phyloP scores from a whole-genome alignment of 2,797 vertebrate genomes.

The Amblyraja radiata region DNA sequence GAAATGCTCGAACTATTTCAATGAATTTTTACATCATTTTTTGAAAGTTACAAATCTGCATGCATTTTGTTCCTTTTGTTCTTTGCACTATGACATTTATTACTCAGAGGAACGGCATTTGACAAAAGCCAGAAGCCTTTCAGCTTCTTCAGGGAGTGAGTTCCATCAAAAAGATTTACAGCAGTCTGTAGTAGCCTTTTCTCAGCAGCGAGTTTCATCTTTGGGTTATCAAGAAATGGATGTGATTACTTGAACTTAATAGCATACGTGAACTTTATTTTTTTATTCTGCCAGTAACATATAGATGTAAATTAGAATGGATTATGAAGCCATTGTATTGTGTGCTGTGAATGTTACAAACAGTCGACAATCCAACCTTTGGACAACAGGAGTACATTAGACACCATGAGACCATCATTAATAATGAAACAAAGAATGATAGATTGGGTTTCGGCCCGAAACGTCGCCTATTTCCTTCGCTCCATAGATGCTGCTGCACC shows the following conservation, averaged over 20 bases:
- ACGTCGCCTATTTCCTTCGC: too few species aligned
- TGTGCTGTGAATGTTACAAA: neutral
- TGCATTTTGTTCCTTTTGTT: neutral
- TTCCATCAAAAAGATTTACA: neutral
- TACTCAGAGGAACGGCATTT: neutral
- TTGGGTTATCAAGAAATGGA: neutral
- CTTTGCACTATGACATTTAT: neutral
- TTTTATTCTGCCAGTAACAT: neutral
- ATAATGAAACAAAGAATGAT: neutral
- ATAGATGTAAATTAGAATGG: neutral
- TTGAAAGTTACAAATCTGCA: neutral
- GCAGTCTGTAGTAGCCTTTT: neutral
- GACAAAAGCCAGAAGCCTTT: neutral
- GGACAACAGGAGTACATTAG: neutral
- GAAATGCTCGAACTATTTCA: neutral
- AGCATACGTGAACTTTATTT: neutral
- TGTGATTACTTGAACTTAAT: neutral
- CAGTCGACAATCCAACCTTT: neutral
- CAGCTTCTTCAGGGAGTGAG: neutral
- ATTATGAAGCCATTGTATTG: neutral
- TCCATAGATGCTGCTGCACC: too few species aligned
- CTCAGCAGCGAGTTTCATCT: neutral
- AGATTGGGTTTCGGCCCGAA: too few species aligned
- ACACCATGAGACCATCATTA: neutral
- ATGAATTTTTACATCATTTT: neutral